phyloP scores from a whole-genome alignment of 1,140 invertebrate species.

The roundworm (Caenorhabditis elegans) region DNA sequence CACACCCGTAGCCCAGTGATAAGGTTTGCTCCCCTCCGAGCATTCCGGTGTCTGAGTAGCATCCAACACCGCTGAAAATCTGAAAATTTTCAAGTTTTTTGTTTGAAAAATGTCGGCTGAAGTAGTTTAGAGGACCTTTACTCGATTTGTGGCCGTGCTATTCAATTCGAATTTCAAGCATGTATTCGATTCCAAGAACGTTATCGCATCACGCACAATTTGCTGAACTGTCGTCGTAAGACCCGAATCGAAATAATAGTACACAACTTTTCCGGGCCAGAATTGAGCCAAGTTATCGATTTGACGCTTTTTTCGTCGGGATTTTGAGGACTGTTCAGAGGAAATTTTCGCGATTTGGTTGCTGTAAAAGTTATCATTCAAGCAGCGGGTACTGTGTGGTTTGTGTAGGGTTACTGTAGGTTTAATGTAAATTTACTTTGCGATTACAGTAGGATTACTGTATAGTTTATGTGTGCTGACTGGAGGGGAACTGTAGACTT shows the following conservation, averaged over 20 bases:
- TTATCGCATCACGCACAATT: not conserved
- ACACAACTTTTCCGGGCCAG: not conserved
- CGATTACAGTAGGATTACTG: no score
- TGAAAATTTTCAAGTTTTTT: not conserved
- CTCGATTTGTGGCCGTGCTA: conserved; percentile 29
- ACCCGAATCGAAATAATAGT: not conserved
- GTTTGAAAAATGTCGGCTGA: no score
- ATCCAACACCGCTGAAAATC: conserved; percentile 29
- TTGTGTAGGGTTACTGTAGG: no score
- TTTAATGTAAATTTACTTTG: no score
- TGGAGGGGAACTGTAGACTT: no score
- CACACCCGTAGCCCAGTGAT: conserved; percentile 37
- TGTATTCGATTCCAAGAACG: not conserved
- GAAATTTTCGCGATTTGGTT: not conserved
- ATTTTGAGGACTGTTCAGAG: not conserved
- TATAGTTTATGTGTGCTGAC: no score
- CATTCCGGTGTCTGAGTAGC: conserved; percentile 35
- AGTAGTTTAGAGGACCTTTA: conserved; percentile 8
- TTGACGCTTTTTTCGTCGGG: not conserved
- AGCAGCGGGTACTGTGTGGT: no score
- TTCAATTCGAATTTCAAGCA: conserved; percentile 21
- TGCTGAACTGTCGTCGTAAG: not conserved
- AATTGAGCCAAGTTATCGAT: not conserved
- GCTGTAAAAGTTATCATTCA: not conserved
- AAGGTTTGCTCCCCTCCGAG: conserved; percentile 33